Percentiles rank a stretch among this genome's conserved stretches.
phyloP scores from a whole-genome alignment of 2,113 vertebrate genomes.

The Elephas maximus region DNA sequence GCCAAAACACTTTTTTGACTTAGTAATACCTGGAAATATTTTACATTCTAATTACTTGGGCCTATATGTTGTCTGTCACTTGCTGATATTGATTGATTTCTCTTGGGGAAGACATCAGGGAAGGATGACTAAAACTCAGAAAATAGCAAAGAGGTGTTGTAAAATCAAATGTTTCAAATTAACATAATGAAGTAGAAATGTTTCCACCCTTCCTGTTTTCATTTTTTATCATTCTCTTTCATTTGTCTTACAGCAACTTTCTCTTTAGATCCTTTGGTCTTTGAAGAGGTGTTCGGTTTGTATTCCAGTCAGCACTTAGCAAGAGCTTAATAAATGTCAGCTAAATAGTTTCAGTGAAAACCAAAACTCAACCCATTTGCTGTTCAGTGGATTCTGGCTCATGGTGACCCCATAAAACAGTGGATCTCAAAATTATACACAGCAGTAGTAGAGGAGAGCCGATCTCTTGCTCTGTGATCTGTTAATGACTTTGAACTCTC shows the following conservation, averaged over 20 bases:
- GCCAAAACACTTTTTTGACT: neutral
- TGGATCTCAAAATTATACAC: neutral
- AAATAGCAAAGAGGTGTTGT: neutral
- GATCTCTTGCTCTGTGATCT: neutral
- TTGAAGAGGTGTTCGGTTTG: neutral
- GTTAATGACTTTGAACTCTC: neutral
- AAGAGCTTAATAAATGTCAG: neutral
- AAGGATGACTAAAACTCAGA: neutral
- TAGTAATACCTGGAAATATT: constrained; percentile 20
- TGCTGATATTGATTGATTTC: neutral
- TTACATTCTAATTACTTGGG: neutral
- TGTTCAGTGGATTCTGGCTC: neutral
- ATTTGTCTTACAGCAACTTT: neutral
- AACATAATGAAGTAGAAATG: neutral
- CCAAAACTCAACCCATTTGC: neutral
- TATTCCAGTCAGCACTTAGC: neutral
- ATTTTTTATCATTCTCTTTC: neutral
- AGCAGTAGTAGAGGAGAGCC: neutral
- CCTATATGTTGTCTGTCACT: neutral
- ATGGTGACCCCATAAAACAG: neutral
- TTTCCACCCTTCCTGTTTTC: neutral
- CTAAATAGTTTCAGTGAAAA: neutral
- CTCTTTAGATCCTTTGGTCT: neutral
- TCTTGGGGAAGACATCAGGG: neutral
- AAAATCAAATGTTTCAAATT: neutral